phyloP scores from a whole-genome alignment of 2,888 invertebrate genomes.

The Mesoligia furuncula region DNA sequence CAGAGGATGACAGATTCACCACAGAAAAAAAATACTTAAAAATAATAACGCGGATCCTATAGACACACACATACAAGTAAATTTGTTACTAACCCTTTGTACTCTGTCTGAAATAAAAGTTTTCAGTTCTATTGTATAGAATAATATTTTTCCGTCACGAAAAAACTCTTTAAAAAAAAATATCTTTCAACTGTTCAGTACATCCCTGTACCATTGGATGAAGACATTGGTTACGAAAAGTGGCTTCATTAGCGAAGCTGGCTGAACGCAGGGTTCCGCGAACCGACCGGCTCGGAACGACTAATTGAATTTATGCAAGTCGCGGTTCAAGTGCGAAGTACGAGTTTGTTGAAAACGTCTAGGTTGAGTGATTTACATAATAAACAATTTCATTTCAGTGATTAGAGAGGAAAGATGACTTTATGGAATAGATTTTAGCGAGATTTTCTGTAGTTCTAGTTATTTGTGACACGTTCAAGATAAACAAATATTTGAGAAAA shows the following conservation, averaged over 20 bases:
- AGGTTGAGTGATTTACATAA: neutral
- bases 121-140: neutral
- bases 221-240: constrained; percentile 85
- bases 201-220: constrained; percentile 79
- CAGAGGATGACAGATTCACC: neutral
- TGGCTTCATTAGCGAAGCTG: constrained; percentile 80
- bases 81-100: no score
- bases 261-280: constrained; percentile 74
- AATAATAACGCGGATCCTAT: neutral
- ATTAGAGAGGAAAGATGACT: neutral
- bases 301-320: constrained; percentile 80
- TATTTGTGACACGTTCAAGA: neutral
- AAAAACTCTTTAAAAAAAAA: neutral
- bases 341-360: constrained; percentile 21
- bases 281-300: constrained; percentile 66
- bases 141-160: neutral
- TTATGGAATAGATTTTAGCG: neutral
- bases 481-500: neutral
- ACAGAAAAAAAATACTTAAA: neutral
- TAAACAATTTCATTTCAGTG: neutral
- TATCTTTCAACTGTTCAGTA: constrained; percentile 51
- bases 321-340: constrained; percentile 8
- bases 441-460: neutral
- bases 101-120: no score
- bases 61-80: no score